A percentile compares a stretch with the other conserved stretches of the same genome.
Conservation (phyloP, 2,113 vertebrate genomes). For the Microtus montanus region DNA sequence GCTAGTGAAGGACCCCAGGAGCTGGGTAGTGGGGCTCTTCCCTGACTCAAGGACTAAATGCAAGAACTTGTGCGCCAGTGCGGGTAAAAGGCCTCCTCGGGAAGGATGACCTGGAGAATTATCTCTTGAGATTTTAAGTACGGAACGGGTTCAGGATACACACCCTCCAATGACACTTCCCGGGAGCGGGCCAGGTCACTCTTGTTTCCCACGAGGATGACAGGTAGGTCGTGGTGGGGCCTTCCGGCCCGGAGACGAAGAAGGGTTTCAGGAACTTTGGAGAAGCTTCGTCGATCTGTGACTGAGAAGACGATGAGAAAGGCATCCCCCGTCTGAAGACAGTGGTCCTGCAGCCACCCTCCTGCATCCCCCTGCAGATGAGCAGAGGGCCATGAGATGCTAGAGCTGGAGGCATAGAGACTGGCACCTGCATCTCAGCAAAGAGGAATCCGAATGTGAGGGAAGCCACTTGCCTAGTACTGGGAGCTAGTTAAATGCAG, state of each 20-base stretch:
- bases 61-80: neutral
- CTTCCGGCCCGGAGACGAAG: constrained; percentile 90
- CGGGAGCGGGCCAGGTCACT: constrained; percentile 92
- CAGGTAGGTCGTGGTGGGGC: constrained; percentile 91
- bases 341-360: constrained; percentile 88
- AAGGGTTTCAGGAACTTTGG: constrained; percentile 88
- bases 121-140: neutral
- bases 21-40: neutral
- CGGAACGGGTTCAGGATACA: constrained; percentile 41
- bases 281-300: constrained; percentile 92
- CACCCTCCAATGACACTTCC: constrained; percentile 91
- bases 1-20: neutral
- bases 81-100: neutral
- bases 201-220: constrained; percentile 94
- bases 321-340: constrained; percentile 90
- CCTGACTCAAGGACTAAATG: neutral
- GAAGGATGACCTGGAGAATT: neutral
- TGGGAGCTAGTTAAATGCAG: neutral
- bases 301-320: constrained; percentile 94
- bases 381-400: neutral
- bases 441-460: constrained; percentile 2
- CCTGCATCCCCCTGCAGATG: constrained; percentile 77
- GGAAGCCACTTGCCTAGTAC: constrained; percentile 14
- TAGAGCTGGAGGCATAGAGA: neutral
- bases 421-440: neutral